Evolutionary conservation across 1,140 invertebrate species (phyloP).

Genomic region (Cyrtorhinus lividipennis): DNA sequence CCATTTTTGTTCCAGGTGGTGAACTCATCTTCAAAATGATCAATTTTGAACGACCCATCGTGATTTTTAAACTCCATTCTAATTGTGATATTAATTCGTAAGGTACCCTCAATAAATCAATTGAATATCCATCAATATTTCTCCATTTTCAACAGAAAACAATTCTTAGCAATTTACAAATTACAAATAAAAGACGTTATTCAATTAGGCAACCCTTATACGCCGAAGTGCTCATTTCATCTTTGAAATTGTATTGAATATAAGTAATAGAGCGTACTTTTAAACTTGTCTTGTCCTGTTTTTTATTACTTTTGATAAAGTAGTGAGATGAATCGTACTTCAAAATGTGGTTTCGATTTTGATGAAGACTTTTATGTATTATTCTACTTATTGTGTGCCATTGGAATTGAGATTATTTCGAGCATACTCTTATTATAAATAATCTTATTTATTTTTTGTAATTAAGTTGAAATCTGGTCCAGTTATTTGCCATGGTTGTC

Average conservation of each 20-base stretch:
- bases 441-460: no score
- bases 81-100: slow-evolving; percentile 15
- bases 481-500: no score
- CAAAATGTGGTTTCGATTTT: no score
- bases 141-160: neutral
- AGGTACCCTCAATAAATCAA: neutral
- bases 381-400: no score
- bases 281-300: no score
- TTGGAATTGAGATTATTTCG: no score
- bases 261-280: neutral
- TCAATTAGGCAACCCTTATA: neutral
- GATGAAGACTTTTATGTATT: no score
- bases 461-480: no score
- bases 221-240: neutral
- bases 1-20: neutral
- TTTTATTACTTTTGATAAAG: no score
- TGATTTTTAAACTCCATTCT: neutral
- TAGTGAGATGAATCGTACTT: no score
- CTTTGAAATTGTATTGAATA: neutral
- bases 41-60: neutral
- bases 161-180: neutral
- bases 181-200: neutral
- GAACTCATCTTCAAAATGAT: neutral
- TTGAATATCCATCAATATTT: neutral
- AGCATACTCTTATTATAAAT: no score